Conservation (phyloP, 2,113 vertebrate genomes). For the Hypomesus transpacificus region DNA sequence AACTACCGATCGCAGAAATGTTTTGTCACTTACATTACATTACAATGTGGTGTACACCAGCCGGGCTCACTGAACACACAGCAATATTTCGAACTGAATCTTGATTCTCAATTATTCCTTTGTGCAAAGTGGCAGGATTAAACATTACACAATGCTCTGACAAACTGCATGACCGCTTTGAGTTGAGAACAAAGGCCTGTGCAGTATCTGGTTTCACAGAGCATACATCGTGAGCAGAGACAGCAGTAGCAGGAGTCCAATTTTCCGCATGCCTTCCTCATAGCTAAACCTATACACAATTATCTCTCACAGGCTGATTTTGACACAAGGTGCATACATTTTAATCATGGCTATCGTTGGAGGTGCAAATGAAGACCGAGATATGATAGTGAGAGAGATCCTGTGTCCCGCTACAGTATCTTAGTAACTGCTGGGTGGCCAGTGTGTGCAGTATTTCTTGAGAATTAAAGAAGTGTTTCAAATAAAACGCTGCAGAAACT, state of each 20-base stretch:
- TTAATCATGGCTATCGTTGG: background rate
- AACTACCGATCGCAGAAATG: background rate
- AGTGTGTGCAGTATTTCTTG: too few species aligned
- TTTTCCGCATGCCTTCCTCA: conserved; percentile 21
- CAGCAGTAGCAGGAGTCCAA: conserved; percentile 2
- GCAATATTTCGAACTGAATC: background rate
- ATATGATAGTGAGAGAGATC: too few species aligned
- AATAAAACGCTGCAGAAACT: too few species aligned
- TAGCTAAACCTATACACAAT: conserved; percentile 8
- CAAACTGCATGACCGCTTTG: background rate
- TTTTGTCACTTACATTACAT: background rate
- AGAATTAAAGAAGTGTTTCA: too few species aligned
- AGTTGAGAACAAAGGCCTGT: background rate
- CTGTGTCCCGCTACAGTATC: too few species aligned
- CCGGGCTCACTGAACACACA: background rate
- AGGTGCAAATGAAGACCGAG: background rate
- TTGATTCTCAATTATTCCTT: too few species aligned
- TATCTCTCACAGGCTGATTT: conserved; percentile 6
- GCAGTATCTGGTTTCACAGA: conserved; percentile 2
- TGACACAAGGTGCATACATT: background rate
- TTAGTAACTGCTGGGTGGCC: too few species aligned
- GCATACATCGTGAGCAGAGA: conserved; percentile 16
- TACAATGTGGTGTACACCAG: background rate
- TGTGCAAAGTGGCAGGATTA: too few species aligned
- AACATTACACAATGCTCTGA: background rate